phyloP scores from a whole-genome alignment of 2,797 vertebrate species.

The Steatocranus sp. region DNA sequence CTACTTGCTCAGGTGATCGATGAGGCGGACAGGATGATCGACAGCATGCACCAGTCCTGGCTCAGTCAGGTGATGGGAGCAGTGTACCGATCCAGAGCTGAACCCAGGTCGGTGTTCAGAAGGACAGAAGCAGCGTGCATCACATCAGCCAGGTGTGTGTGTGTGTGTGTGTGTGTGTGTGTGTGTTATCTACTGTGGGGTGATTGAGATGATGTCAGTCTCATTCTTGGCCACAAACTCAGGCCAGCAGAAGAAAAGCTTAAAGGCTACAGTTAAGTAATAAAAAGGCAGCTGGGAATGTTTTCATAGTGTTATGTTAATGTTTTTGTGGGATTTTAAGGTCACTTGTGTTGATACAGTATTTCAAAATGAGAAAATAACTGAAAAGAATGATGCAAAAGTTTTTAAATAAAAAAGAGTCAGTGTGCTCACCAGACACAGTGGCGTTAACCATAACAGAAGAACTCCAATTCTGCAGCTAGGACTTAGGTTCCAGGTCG shows the following conservation, averaged over 20 bases:
- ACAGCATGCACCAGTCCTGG: slow-evolving; percentile 95
- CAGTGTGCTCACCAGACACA: neutral
- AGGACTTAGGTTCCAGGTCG: neutral
- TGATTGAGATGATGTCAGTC: neutral
- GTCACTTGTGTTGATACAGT: neutral
- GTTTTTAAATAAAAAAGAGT: neutral
- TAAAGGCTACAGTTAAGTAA: neutral
- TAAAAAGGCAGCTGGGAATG: neutral
- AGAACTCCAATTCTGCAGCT: neutral
- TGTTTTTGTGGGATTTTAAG: neutral
- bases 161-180: neutral
- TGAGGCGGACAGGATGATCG: slow-evolving; percentile 95
- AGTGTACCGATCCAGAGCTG: slow-evolving; percentile 55
- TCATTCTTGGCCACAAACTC: neutral
- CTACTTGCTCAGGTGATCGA: slow-evolving; percentile 82
- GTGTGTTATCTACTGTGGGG: neutral
- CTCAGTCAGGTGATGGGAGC: slow-evolving; percentile 84
- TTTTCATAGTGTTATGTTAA: neutral
- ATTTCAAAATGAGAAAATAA: neutral
- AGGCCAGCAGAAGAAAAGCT: neutral
- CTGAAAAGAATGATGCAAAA: neutral
- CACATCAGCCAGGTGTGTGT: slow-evolving; percentile 83
- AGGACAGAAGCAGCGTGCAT: slow-evolving; percentile 67
- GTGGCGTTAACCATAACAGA: neutral
- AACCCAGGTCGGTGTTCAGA: slow-evolving; percentile 65